These are phyloP conservation scores for Tenualosa ilisha DNA, from an alignment of 2,797 vertebrate genomes.

Conservation along the genomic window DNA sequence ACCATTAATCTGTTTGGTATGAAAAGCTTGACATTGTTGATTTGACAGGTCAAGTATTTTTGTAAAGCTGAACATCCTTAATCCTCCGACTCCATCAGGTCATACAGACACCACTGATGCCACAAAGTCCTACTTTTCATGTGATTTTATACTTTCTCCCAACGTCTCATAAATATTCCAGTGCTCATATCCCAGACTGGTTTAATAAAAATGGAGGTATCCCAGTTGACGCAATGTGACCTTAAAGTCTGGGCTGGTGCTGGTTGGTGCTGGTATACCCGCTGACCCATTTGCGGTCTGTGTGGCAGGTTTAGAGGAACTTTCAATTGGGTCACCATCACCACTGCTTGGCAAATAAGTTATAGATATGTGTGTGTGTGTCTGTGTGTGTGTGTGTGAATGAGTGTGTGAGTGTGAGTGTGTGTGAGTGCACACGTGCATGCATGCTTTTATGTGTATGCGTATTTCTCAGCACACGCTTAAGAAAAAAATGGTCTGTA, in stretches of 20 bases:
- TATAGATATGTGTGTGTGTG: neutral
- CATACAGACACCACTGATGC: neutral
- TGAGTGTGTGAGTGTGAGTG: neutral
- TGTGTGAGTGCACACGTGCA: neutral
- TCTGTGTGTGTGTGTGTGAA: neutral
- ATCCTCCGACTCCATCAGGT: neutral
- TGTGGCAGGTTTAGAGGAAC: conserved; percentile 1
- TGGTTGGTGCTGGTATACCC: neutral
- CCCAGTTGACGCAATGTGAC: neutral
- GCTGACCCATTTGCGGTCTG: neutral
- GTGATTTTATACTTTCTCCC: neutral
- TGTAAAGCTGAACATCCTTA: neutral
- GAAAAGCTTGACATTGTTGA: neutral
- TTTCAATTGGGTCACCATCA: conserved; percentile 14
- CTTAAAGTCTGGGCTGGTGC: conserved; percentile 15
- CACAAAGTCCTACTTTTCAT: conserved; percentile 8
- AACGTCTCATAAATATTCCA: conserved; percentile 13
- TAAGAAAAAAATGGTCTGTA: neutral
- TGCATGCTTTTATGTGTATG: conserved; percentile 4
- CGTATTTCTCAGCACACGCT: conserved; percentile 7
- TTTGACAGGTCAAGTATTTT: neutral
- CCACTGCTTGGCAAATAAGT: neutral
- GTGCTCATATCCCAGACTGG: neutral
- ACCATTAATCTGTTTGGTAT: neutral
- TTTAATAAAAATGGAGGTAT: neutral